Conservation (phyloP, 2,888 invertebrate species). For the Cosmia pyralina region DNA sequence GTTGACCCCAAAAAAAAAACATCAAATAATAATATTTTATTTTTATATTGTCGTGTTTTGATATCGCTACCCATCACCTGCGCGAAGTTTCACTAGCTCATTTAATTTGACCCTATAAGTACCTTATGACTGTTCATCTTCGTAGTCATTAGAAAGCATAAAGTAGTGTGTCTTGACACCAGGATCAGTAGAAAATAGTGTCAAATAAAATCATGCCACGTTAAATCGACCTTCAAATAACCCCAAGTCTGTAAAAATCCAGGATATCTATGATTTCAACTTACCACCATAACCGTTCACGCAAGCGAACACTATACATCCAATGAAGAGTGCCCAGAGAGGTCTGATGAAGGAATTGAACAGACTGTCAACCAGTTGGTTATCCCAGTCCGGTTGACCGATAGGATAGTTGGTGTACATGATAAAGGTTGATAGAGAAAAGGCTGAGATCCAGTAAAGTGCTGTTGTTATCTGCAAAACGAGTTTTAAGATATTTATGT, state of each 20-base stretch:
- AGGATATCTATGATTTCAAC: constrained; percentile 1
- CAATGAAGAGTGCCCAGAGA: constrained; percentile 77
- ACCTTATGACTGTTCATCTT: not conserved
- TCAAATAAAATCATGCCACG: not conserved
- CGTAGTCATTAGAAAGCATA: not conserved
- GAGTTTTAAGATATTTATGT: not conserved
- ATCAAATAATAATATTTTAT: too few relatives aligned
- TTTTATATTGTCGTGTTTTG: too few relatives aligned
- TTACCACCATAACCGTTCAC: constrained; percentile 82
- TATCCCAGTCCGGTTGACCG: constrained; percentile 64
- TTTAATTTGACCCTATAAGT: too few relatives aligned
- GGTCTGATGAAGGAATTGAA: constrained; percentile 77
- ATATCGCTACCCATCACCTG: too few relatives aligned
- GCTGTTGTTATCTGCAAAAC: constrained; percentile 47
- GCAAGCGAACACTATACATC: constrained; percentile 82
- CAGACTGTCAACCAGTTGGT: constrained; percentile 65
- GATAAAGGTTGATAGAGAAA: constrained; percentile 52
- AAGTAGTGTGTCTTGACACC: not conserved
- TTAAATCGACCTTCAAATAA: too few relatives aligned
- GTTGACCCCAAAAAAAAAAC: too few relatives aligned
- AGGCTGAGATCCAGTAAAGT: constrained; percentile 61
- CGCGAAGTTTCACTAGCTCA: too few relatives aligned
- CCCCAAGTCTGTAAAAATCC: not conserved
- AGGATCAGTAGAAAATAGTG: not conserved
- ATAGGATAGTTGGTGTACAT: constrained; percentile 65